Evolutionary conservation across 2,888 invertebrate species (phyloP), one percentile per base, ranked within the genome.

Genomic region (Cantharis flavilabris): DNA sequence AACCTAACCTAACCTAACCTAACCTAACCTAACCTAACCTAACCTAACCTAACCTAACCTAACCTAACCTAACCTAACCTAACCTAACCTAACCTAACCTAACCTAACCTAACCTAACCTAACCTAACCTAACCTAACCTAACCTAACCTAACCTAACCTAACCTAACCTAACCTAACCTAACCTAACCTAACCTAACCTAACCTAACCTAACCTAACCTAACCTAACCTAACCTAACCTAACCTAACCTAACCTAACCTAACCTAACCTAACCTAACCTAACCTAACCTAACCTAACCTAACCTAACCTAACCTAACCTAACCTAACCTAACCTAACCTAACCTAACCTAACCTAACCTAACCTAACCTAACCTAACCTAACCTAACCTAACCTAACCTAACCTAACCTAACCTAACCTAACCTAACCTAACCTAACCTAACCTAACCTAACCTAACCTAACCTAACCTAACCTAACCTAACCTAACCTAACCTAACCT

Each of bases 361-460:
- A 65, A 11, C 65, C 16, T 13, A 65, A 11, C 65, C 16, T 13
- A 65, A 11, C 65, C 16, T 13, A 73, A 76, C 78, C 74, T 77
- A 79, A 76, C 78, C 77, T 74, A 79, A 76, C n/a, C n/a, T n/a
- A n/a, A n/a, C 79, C 79, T 79, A 79, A 33, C 71, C 73, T 79
- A 77, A 79, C 79, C 76, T 73, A 79, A 73, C 80, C 77, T n/a
- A n/a, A 28, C 70, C 49, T 33, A 77, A 79, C 80, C 79, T 75
- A 76, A 78, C 80, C 76, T 77, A 76, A 78, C 80, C 76, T 74
- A 64, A 79, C 80, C 80, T 80, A 79, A 78, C 79, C 78, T 78
- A 78, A 78, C 79, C 79, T 79, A 78, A 78, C 79, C 80, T 80
- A 76, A 78, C 80, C 80, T 79, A 76, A 78, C 79, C 79, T 79